Base-by-base conservation (phyloP, 2,888 invertebrate genomes). In the Tenodera sinensis region DNA sequence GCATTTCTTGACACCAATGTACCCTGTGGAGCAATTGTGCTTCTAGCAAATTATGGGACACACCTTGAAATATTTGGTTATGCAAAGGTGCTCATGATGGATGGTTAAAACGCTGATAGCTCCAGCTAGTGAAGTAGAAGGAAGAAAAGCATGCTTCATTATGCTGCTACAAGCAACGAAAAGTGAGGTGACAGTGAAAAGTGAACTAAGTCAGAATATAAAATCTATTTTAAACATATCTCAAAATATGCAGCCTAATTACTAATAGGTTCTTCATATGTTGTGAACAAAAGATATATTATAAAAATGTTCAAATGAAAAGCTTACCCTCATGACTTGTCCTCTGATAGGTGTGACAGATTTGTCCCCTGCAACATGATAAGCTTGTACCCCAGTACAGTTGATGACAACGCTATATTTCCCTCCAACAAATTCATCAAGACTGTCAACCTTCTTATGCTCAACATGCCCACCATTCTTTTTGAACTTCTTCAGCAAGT, bases 381-480 rank as follows among this genome's bases (percentile, higher is more conserved):
- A 94, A 0, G 97, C 95, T 1, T 95, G 96, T 0, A 98, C 92
- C 2, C 97, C 98, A 1, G 96, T 94, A 91, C 98, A 98, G 92
- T 98, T 98, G 84, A 98, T 94, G n/a, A 98, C 93, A 0, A 97
- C 94, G 92, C 97, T 96, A 91, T 94, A 96, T 0, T 93, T 92
- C 54, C 92, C 93, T 27, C 92, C 91, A 0, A 93, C 91, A 28
- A 95, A 92, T 71, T 95, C 93, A 7, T 95, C 92, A 0, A 96
- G 92, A 87, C 94, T 92, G 20, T 94, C 93, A 8, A 97, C 93
- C 91, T 94, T 95, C 90, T 92, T 92, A 30, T 93, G 92, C 14
- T 93, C 91, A 27, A 96, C 92, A 88, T 92, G 92, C 0, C 97
- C 98, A 9, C 96, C 96, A 2, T 93, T 93, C 1, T 92, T 92